Percentiles rank a stretch among this genome's conserved stretches.
Evolutionary conservation across 2,113 vertebrate species (phyloP).

Genomic region (Gymnobelideus leadbeateri): DNA sequence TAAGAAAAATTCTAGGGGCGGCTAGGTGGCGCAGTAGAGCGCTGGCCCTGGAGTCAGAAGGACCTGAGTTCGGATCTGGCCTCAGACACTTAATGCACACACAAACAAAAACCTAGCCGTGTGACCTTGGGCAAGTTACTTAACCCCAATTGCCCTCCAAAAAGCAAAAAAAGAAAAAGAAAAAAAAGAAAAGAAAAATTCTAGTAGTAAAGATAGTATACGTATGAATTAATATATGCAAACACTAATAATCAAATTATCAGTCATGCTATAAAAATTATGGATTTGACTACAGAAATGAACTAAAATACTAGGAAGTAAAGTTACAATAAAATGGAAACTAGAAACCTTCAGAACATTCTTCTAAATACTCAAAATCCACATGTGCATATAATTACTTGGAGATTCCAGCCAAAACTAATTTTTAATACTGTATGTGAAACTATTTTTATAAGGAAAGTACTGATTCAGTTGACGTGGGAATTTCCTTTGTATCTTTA

Average conservation of each 20-base stretch:
- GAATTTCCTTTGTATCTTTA: background rate
- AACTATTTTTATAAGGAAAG: conserved; percentile 73
- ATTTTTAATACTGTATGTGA: conserved; percentile 61
- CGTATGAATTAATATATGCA: background rate
- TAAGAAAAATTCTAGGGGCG: background rate
- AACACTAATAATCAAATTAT: background rate
- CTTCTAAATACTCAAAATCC: conserved; percentile 47
- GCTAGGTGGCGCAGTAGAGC: too few relatives aligned
- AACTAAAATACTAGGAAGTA: background rate
- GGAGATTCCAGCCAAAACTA: conserved; percentile 67
- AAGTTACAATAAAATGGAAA: conserved; percentile 24
- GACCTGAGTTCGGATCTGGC: too few relatives aligned
- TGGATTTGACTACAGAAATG: background rate
- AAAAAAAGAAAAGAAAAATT: background rate
- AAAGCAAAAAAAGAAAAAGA: too few relatives aligned
- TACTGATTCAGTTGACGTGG: conserved; percentile 63
- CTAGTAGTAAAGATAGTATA: background rate
- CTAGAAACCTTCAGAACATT: background rate
- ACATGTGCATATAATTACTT: conserved; percentile 50
- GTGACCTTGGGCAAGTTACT: too few relatives aligned
- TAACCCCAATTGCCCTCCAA: too few relatives aligned
- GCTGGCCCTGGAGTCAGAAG: too few relatives aligned
- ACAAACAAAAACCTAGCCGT: too few relatives aligned
- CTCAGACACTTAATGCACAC: too few relatives aligned
- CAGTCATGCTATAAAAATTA: background rate